Percentiles rank a stretch among this genome's conserved stretches.
Conservation (phyloP, 2,797 vertebrate genomes). For the Lagocephalus sceleratus region DNA sequence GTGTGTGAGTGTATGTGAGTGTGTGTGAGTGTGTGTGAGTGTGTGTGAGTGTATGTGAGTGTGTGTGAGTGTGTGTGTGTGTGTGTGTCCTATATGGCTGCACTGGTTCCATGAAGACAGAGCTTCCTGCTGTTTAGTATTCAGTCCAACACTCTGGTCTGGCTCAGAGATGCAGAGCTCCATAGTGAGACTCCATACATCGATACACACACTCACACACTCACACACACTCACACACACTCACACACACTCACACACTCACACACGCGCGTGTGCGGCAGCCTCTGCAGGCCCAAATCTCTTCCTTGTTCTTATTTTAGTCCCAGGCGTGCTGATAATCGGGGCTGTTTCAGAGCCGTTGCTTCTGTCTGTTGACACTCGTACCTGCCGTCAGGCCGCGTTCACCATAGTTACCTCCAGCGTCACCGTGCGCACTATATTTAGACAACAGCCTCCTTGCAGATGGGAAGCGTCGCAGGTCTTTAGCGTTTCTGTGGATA, state of each 20-base stretch:
- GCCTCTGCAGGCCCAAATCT: constrained; percentile 12
- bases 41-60: constrained; percentile 3
- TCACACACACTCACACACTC: constrained; percentile 1
- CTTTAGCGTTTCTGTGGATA: too few relatives aligned
- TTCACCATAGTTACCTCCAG: too few relatives aligned
- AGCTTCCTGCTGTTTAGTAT: constrained; percentile 64
- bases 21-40: constrained; percentile 2
- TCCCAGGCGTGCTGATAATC: constrained; percentile 12
- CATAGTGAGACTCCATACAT: constrained; percentile 22
- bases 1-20: constrained; percentile 13
- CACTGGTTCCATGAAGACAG: constrained; percentile 31
- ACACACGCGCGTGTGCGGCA: background rate
- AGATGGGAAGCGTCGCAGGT: too few relatives aligned
- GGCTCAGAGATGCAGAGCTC: constrained; percentile 61
- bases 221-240: constrained; percentile 9
- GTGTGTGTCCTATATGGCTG: constrained; percentile 44
- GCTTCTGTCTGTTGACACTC: too few relatives aligned
- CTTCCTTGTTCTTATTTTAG: background rate
- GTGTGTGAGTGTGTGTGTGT: constrained; percentile 15
- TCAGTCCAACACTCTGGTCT: constrained; percentile 59
- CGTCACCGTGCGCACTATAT: too few relatives aligned
- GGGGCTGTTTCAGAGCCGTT: too few relatives aligned
- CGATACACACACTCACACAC: constrained; percentile 5
- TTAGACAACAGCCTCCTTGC: too few relatives aligned
- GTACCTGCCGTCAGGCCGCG: too few relatives aligned